These are phyloP conservation scores for Dasyurus viverrinus DNA, from an alignment of 2,113 vertebrate species.

Conservation along the genomic window DNA sequence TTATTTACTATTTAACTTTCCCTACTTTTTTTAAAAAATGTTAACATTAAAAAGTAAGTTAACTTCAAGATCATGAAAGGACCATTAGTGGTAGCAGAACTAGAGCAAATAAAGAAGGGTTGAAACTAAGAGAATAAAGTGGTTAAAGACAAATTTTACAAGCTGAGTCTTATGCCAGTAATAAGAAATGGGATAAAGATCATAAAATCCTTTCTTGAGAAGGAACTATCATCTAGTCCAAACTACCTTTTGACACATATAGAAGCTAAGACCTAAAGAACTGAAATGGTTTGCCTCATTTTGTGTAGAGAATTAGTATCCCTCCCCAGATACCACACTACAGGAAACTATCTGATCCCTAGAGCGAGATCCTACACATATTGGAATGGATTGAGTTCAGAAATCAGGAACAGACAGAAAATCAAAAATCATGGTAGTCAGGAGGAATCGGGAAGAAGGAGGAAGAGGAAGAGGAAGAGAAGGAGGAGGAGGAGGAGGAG, in stretches of 20 bases:
- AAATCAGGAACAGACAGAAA: not conserved
- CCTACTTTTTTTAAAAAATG: not conserved
- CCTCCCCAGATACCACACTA: not conserved
- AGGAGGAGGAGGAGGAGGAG: too few species aligned
- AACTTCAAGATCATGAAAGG: not conserved
- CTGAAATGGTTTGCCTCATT: not conserved
- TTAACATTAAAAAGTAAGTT: not conserved
- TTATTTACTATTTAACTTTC: not conserved
- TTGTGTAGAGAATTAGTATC: not conserved
- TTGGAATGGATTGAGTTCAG: not conserved
- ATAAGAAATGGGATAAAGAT: not conserved
- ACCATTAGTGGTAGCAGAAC: not conserved
- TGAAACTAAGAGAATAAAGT: not conserved
- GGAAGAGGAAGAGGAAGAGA: too few species aligned
- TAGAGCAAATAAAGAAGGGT: not conserved
- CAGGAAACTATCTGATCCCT: not conserved
- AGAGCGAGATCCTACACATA: not conserved
- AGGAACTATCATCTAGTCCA: not conserved
- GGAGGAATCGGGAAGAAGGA: not conserved
- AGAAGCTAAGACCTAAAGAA: not conserved
- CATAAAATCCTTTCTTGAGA: not conserved
- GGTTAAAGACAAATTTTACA: not conserved
- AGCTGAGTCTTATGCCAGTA: not conserved
- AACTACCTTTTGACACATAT: not conserved
- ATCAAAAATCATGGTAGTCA: not conserved